Evolutionary conservation across 2,797 vertebrate species (phyloP).

Genomic region (Liparis tanakae): DNA sequence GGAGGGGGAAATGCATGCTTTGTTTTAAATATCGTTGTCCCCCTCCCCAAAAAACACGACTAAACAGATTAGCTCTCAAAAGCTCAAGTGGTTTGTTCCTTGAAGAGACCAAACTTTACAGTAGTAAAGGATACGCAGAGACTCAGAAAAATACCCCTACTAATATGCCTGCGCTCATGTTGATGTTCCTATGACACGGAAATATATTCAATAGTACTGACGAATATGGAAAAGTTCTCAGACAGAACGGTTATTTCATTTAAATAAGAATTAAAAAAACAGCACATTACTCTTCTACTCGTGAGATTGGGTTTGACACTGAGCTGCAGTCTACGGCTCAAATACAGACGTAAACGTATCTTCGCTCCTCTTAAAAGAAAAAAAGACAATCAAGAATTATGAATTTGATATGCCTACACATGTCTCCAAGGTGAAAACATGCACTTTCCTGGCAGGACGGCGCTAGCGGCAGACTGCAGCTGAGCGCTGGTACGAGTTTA

Average conservation of each 20-base stretch:
- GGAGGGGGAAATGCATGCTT: constrained; percentile 73
- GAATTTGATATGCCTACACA: neutral
- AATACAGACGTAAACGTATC: neutral
- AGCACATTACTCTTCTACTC: constrained; percentile 19
- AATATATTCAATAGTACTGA: constrained; percentile 22
- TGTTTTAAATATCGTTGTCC: constrained; percentile 23
- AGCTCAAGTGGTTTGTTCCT: constrained; percentile 4
- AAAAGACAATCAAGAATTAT: neutral
- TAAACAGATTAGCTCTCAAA: constrained; percentile 13
- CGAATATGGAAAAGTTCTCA: constrained; percentile 33
- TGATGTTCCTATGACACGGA: constrained; percentile 4
- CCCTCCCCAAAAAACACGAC: neutral
- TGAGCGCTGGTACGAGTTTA: constrained; percentile 52
- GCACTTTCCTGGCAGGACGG: constrained; percentile 57
- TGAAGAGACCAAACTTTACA: constrained; percentile 44
- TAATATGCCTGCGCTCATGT: constrained; percentile 1
- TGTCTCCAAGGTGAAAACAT: constrained; percentile 6
- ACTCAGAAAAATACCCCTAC: constrained; percentile 67
- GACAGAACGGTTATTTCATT: constrained; percentile 64
- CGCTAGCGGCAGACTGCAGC: constrained; percentile 83
- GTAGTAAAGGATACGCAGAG: constrained; percentile 16
- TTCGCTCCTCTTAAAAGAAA: neutral
- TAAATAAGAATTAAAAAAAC: constrained; percentile 14
- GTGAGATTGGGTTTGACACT: constrained; percentile 36
- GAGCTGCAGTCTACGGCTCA: constrained; percentile 55